Evolutionary conservation across 35 echinoderm and acorn worm genomes (phyloP), one percentile per base, ranked within the genome.

Genomic region (Holothuria glaberrima): DNA sequence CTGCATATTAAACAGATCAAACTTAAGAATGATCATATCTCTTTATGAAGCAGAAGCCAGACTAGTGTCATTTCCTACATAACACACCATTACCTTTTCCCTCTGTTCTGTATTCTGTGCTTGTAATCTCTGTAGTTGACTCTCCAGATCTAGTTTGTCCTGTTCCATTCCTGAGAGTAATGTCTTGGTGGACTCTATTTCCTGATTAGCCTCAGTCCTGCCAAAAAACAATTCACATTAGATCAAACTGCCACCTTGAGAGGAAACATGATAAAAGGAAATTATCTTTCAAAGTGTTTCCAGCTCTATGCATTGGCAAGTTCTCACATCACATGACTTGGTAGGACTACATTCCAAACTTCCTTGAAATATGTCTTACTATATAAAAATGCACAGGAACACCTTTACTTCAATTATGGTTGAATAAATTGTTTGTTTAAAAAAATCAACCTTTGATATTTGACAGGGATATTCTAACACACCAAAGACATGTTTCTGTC

Each of bases 51-150:
- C n/a, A n/a, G n/a, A n/a, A n/a, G n/a, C n/a, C n/a, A n/a, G n/a
- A n/a, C 36, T 4, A 41, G 36, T 41, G 36, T 41, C 36, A 41
- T 41, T 41, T 41, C 36, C 36, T 41, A 41, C 7, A 54, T 2
- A 54, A 54, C 13, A 54, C 12, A 54, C 7, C 2, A 2, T 69
- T 25, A 91, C 93, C 93, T 94, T 60, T 41, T 82, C 58, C 46
- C 75, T 48, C 35, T 84, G 63, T 34, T 92, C 72, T 80, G 75
- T 61, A 27, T 79, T 85, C 59, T 90, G 22, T 45, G 70, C 73
- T 24, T 92, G 68, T 30, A 90, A 71, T n/a, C 89, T 92, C 16
- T 90, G 91, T 62, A 93, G 62, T 60, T 96, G 91, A 25, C 19
- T 61, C 59, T 90, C 75, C 24, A 96, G 34, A 21, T 44, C 38